A percentile compares a stretch with the other conserved stretches of the same genome.
phyloP scores from a whole-genome alignment of 2,113 vertebrate species.

The Pseudorectes ferrugineus region DNA sequence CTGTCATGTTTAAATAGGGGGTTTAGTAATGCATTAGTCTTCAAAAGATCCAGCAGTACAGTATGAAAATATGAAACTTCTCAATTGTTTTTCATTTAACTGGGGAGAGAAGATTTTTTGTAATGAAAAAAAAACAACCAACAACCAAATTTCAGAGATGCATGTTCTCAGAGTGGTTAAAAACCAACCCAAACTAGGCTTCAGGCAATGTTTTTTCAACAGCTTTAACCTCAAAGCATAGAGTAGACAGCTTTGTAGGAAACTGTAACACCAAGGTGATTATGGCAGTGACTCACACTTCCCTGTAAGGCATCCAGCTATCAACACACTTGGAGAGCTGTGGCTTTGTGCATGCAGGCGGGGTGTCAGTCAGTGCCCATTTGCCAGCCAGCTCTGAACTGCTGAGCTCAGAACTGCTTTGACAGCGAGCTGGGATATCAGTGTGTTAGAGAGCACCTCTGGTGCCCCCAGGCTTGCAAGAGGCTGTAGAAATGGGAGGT shows the following conservation, averaged over 20 bases:
- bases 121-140: neutral
- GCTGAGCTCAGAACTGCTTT: neutral
- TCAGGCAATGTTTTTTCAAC: constrained; percentile 48
- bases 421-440: neutral
- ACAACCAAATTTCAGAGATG: neutral
- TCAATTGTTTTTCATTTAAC: neutral
- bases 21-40: neutral
- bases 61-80: neutral
- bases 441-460: neutral
- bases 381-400: neutral
- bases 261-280: constrained; percentile 54
- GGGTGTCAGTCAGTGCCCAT: constrained; percentile 17
- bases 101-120: neutral
- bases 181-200: constrained; percentile 8
- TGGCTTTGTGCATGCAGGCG: constrained; percentile 7
- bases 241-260: constrained; percentile 60
- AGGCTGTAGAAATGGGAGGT: neutral
- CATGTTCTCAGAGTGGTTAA: neutral
- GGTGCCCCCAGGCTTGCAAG: neutral
- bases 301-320: constrained; percentile 57
- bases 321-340: constrained; percentile 4
- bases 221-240: constrained; percentile 36
- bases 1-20: constrained; percentile 9
- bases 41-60: neutral
- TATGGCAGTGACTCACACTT: constrained; percentile 60